A percentile compares a stretch with the other conserved stretches of the same genome.
Conservation (phyloP, 2,113 vertebrate species). For the Channa maculata region DNA sequence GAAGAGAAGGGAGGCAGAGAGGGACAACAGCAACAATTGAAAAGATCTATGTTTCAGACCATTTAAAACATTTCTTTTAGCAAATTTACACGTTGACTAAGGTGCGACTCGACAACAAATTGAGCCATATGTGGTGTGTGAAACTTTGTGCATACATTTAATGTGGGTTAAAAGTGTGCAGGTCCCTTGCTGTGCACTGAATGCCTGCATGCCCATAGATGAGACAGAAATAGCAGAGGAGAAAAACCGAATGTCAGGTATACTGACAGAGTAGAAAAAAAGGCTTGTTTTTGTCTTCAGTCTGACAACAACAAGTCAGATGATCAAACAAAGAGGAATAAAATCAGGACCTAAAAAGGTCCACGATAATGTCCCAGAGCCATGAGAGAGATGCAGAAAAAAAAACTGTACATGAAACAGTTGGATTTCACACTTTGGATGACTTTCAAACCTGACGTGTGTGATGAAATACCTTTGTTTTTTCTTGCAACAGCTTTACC, state of each 20-base stretch:
- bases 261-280: slow-evolving; percentile 4
- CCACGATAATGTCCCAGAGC: slow-evolving; percentile 22
- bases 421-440: slow-evolving; percentile 48
- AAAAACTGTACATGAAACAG: slow-evolving; percentile 3
- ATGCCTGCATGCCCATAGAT: slow-evolving; percentile 37
- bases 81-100: slow-evolving; percentile 5
- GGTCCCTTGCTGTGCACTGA: slow-evolving; percentile 23
- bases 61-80: background rate
- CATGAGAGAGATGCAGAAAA: background rate
- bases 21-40: background rate
- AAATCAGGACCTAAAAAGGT: slow-evolving; percentile 17
- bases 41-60: background rate
- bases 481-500: slow-evolving; percentile 47
- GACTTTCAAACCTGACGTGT: slow-evolving; percentile 46
- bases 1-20: slow-evolving; percentile 8
- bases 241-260: slow-evolving; percentile 23
- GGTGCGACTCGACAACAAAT: slow-evolving; percentile 7
- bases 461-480: slow-evolving; percentile 62
- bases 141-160: slow-evolving; percentile 15
- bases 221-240: slow-evolving; percentile 34
- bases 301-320: slow-evolving; percentile 44
- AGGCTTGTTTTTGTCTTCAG: slow-evolving; percentile 13
- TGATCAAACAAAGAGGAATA: slow-evolving; percentile 43
- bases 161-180: slow-evolving; percentile 32
- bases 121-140: slow-evolving; percentile 5